Conservation (phyloP, 2,888 invertebrate genomes). For the Chalcis sispes region DNA sequence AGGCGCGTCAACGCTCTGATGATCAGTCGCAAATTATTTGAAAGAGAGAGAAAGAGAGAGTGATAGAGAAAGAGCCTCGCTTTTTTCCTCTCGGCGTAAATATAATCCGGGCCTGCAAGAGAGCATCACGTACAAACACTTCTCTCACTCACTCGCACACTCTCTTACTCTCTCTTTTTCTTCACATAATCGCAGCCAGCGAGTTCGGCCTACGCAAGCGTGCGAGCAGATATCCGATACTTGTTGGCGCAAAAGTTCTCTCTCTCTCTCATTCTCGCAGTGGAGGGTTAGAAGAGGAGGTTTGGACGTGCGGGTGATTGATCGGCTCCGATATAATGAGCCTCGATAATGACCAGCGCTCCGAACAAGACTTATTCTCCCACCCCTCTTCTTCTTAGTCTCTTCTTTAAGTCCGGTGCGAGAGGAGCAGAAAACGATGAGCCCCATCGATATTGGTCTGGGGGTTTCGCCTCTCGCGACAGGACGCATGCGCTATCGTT, state of each 20-base stretch:
- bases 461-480: background rate
- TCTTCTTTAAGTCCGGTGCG: background rate
- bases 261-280: background rate
- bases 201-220: constrained; percentile 27
- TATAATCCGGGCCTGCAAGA: background rate
- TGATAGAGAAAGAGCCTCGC: too few relatives aligned
- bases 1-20: constrained; percentile 44
- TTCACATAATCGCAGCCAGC: constrained; percentile 18
- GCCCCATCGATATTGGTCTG: constrained; percentile 64
- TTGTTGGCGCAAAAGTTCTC: constrained; percentile 3
- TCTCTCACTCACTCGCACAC: constrained; percentile 19
- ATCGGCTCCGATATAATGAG: constrained; percentile 75
- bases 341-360: constrained; percentile 75
- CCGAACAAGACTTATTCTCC: constrained; percentile 65
- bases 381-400: constrained; percentile 18
- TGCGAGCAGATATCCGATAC: constrained; percentile 26
- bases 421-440: constrained; percentile 70
- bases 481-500: constrained; percentile 1
- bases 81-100: constrained; percentile 37
- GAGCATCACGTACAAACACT: constrained; percentile 8
- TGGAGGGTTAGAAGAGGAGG: constrained; percentile 35
- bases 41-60: too few relatives aligned
- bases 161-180: background rate
- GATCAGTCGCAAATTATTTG: constrained; percentile 41
- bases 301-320: constrained; percentile 68